A percentile compares a stretch with the other conserved stretches of the same genome.
phyloP scores from a whole-genome alignment of 2,797 vertebrate genomes.

The Sphenodon punctatus region DNA sequence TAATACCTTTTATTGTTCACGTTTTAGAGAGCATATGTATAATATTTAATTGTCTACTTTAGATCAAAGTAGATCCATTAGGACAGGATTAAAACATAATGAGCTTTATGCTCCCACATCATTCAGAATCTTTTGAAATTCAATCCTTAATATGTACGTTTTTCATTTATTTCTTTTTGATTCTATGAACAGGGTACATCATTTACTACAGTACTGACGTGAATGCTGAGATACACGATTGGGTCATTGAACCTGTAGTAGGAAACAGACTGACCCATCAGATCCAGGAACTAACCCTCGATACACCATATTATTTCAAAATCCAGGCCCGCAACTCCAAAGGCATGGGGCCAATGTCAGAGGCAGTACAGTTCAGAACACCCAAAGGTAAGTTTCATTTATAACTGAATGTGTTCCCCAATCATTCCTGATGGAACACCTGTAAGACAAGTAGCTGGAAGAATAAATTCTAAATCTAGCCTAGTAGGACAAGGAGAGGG shows the following conservation, averaged over 20 bases:
- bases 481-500: background rate
- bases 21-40: no score
- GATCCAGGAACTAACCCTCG: conserved; percentile 96
- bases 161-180: background rate
- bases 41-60: no score
- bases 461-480: background rate
- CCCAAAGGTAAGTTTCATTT: conserved; percentile 85
- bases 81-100: no score
- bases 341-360: conserved; percentile 98
- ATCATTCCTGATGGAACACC: fast-evolving
- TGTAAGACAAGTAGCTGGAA: background rate
- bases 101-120: background rate
- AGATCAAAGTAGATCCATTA: no score
- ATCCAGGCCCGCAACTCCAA: conserved; percentile 98
- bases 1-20: no score
- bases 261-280: conserved; percentile 97
- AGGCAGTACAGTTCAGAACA: conserved; percentile 95
- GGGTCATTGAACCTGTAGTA: conserved; percentile 97
- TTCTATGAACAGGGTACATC: conserved; percentile 86
- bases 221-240: conserved; percentile 95
- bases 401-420: background rate
- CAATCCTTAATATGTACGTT: fast-evolving
- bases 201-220: conserved; percentile 99
- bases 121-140: fast-evolving
- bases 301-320: conserved; percentile 97